A percentile compares a stretch with the other conserved stretches of the same genome.
Conservation (phyloP, 2,113 vertebrate species). For the cattle (Bos taurus) region DNA sequence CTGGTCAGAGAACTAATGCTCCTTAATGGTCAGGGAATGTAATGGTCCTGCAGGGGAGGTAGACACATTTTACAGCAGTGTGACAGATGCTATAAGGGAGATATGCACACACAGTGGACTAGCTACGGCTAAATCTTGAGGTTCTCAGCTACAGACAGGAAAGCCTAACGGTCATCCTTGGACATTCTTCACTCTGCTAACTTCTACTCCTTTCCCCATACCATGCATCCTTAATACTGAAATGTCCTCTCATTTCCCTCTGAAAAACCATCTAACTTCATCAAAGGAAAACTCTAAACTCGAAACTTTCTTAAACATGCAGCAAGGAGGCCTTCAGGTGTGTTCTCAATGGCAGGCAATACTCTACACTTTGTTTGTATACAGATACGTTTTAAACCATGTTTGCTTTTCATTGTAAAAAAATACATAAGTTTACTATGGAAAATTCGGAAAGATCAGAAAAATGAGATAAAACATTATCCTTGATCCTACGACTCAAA, state of each 20-base stretch:
- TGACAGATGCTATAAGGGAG: not conserved
- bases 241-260: not conserved
- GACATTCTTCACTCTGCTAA: not conserved
- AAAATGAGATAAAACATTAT: not conserved
- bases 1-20: not conserved
- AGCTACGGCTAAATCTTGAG: not conserved
- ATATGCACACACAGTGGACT: not conserved
- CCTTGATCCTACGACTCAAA: not conserved
- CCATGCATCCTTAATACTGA: not conserved
- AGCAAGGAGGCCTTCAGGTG: not conserved
- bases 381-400: not conserved
- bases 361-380: not conserved
- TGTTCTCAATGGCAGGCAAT: not conserved
- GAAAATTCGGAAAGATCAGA: not conserved
- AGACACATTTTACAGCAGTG: not conserved
- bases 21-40: not conserved
- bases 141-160: not conserved
- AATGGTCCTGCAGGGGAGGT: not conserved
- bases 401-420: not conserved
- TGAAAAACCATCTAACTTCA: not conserved
- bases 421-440: not conserved
- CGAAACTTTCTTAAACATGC: not conserved
- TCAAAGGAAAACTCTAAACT: not conserved
- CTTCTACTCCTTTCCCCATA: not conserved
- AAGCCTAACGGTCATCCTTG: not conserved